phyloP scores from a whole-genome alignment of 1,140 invertebrate species.

The Bombus huntii region DNA sequence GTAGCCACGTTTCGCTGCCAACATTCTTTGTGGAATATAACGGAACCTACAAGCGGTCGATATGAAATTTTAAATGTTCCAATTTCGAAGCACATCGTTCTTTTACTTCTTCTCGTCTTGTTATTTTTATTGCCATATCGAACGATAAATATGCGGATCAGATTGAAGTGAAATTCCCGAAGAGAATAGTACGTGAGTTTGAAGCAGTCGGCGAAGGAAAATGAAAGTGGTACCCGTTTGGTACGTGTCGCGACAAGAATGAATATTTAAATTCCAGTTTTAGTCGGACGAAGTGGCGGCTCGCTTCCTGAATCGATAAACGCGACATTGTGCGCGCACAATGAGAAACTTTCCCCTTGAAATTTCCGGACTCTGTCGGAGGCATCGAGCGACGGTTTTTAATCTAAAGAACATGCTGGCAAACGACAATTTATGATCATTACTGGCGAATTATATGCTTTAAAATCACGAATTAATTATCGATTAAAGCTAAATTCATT shows the following conservation, averaged over 20 bases:
- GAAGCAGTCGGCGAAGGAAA: slow-evolving; percentile 2
- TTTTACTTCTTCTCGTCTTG: not conserved
- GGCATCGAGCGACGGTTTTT: not conserved
- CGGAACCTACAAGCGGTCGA: not conserved
- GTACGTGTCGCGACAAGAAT: slow-evolving; percentile 1
- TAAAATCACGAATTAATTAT: not conserved
- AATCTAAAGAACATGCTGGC: not conserved
- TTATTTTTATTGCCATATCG: not conserved
- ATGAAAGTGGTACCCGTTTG: slow-evolving; percentile 13
- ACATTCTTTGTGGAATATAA: not conserved
- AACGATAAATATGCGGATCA: not conserved
- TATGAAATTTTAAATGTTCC: not conserved
- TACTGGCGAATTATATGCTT: not conserved
- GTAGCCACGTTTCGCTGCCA: no score
- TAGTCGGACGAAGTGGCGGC: not conserved
- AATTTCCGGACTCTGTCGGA: not conserved
- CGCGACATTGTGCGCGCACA: slow-evolving; percentile 11
- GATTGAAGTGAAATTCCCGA: not conserved
- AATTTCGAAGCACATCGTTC: not conserved
- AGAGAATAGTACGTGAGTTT: not conserved
- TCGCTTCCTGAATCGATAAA: slow-evolving; percentile 28
- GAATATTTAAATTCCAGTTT: slow-evolving; percentile 43
- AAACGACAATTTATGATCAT: not conserved
- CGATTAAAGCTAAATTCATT: no score
- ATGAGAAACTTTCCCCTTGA: slow-evolving; percentile 18